Percentiles rank a stretch among this genome's conserved stretches.
These are phyloP conservation scores for Amiota communis DNA, from an alignment of 2,888 invertebrate species.

Conservation along the genomic window DNA sequence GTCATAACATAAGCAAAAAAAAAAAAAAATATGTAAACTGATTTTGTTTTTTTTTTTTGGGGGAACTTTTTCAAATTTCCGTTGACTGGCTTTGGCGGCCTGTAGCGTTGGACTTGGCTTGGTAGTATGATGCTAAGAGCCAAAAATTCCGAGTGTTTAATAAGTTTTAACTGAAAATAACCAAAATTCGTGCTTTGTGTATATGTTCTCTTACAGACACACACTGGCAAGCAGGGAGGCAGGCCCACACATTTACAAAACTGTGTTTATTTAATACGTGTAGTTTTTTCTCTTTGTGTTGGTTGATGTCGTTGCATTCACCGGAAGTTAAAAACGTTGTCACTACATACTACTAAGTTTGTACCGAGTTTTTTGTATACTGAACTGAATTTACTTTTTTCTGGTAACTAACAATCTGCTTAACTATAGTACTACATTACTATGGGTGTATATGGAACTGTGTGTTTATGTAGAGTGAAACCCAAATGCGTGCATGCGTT, in stretches of 20 bases:
- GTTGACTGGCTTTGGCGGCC: conserved; percentile 8
- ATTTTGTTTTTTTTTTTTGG: not conserved
- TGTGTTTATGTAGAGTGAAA: not conserved
- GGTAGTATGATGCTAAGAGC: conserved; percentile 37
- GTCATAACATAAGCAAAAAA: not conserved
- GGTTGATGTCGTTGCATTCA: not conserved
- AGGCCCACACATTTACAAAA: conserved; percentile 27
- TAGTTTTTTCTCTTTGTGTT: not conserved
- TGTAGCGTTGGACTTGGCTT: not conserved
- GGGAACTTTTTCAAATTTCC: conserved; percentile 15
- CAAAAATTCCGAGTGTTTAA: conserved; percentile 62
- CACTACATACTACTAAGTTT: conserved; percentile 4
- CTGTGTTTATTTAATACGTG: conserved; percentile 14
- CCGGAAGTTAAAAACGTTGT: conserved; percentile 10
- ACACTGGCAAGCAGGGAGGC: conserved; percentile 35
- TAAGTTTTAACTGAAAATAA: conserved; percentile 62
- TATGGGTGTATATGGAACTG: not conserved
- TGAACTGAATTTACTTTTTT: not conserved
- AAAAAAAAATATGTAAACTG: not conserved
- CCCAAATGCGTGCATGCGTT: conserved; percentile 48
- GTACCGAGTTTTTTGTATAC: not conserved
- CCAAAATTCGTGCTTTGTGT: conserved; percentile 37
- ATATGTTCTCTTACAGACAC: not conserved
- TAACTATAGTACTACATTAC: not conserved
- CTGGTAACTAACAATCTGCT: not conserved